Conservation (phyloP, 2,113 vertebrate species). For the Columba livia region DNA sequence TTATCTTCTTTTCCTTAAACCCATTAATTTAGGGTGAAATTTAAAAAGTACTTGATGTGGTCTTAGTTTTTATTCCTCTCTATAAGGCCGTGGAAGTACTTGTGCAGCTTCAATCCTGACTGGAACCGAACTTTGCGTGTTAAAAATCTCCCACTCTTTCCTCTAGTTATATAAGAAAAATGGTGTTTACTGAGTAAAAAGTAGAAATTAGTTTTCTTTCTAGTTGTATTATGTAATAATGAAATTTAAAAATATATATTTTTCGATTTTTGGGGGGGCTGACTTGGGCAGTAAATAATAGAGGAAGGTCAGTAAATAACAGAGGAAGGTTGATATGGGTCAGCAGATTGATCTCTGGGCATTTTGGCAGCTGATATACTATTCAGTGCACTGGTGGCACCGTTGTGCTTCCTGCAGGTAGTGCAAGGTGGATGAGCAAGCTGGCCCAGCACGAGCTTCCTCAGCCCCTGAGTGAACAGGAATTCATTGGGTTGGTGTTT, state of each 20-base stretch:
- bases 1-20: neutral
- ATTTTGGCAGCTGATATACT: neutral
- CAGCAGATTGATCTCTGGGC: neutral
- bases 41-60: neutral
- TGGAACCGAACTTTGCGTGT: neutral
- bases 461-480: neutral
- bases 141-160: neutral
- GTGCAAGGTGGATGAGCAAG: neutral
- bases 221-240: neutral
- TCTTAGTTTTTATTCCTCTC: neutral
- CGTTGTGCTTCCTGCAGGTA: neutral
- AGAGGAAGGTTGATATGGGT: neutral
- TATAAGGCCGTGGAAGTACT: neutral
- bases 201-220: neutral
- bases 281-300: neutral
- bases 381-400: neutral
- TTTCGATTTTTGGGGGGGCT: neutral
- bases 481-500: neutral
- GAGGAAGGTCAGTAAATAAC: neutral
- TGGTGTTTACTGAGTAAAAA: neutral
- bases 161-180: neutral
- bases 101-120: rapidly evolving
- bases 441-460: neutral
- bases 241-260: neutral
- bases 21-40: neutral